Base-by-base conservation (phyloP, 2,797 vertebrate genomes). In the Siniperca scherzeri region DNA sequence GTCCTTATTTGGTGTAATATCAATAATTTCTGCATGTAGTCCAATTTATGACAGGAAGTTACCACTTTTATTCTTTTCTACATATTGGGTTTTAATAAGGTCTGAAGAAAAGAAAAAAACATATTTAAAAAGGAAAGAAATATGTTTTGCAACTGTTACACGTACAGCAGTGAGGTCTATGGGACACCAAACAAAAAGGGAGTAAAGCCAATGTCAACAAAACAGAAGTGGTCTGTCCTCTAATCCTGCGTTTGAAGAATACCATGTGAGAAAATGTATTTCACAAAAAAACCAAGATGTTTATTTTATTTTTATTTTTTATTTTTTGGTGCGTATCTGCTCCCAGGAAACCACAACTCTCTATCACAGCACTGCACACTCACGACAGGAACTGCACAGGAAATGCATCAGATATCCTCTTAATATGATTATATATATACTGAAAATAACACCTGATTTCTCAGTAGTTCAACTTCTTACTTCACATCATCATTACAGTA, bases 281-380 rank as follows among this genome's bases (percentile, higher is more conserved):
- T 33, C 0, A 0, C 17, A 40, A 19, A 65, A 33, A 27, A 30
- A 12, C 25, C 69, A 17, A 53, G 4, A 40, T 21, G n/a, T 17
- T 19, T 17, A 30, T 1, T 9, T 38, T 30, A 22, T 1, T 38
- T 16, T 16, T 22, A 4, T 21, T 42, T 9, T 10, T 27, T 25
- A 14, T 42, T 9, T 10, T 27, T 25, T 19, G 9, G 30, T 19
- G n/a, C 25, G 12, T 67, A 48, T 36, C 25, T 65, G 66, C 71
- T 77, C 13, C 70, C 14, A 80, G 70, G 74, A 90, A 91, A 82
- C 80, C 83, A 75, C 77, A 75, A 3, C 42, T 30, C 21, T 53
- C 3, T 52, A 33, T 71, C 36, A 22, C 16, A 73, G 25, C 70
- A 40, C 33, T 36, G 55, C 46, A 74, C 48, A 1, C 46, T 21